Evolutionary conservation across 2,797 vertebrate genomes (phyloP).

Genomic region (Lacerta viridis): DNA sequence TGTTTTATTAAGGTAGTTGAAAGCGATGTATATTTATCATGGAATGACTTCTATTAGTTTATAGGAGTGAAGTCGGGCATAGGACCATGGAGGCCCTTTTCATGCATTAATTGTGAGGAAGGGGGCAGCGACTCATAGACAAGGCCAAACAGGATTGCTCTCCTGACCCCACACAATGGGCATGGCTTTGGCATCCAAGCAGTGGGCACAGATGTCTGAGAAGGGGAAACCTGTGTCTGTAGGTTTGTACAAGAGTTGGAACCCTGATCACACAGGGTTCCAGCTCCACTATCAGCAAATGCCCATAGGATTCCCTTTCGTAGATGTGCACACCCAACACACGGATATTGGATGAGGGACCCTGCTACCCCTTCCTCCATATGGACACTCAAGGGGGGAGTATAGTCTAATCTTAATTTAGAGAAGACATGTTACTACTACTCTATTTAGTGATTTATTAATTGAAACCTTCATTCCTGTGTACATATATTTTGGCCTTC

Average conservation of each 20-base stretch:
- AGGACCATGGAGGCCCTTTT: neutral
- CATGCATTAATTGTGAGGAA: neutral
- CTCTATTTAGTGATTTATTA: neutral
- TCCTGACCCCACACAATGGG: neutral
- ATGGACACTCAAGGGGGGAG: neutral
- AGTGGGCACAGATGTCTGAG: neutral
- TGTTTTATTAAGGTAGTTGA: neutral
- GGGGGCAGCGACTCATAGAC: neutral
- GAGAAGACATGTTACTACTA: neutral
- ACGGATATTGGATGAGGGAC: neutral
- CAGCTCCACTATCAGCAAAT: neutral
- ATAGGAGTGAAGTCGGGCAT: neutral
- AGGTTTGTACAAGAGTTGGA: neutral
- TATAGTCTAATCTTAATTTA: neutral
- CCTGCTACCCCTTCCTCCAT: neutral
- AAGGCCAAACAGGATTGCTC: neutral
- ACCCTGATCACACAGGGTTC: neutral
- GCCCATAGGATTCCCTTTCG: neutral
- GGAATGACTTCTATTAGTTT: neutral
- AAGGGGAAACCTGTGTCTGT: neutral
- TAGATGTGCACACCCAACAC: neutral
- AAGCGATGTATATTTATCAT: too few relatives aligned
- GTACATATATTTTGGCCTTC: slow-evolving; percentile 21
- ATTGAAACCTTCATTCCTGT: neutral
- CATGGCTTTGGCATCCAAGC: neutral